A percentile compares a stretch with the other conserved stretches of the same genome.
Conservation (phyloP, 2,797 vertebrate species). For the Gephyroberyx darwinii region DNA sequence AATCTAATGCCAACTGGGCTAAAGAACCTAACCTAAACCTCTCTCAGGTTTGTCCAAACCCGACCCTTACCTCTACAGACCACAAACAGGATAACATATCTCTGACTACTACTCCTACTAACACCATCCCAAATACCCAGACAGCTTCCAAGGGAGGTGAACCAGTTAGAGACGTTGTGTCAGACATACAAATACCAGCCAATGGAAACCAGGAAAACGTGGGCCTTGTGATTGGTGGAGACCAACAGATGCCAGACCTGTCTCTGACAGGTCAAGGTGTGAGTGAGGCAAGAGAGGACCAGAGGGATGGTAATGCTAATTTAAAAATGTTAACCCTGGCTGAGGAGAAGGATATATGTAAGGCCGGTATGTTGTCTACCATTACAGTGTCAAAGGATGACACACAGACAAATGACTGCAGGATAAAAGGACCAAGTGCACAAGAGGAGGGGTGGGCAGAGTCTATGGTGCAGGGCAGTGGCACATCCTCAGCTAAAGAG, state of each 20-base stretch:
- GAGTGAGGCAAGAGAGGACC: slow-evolving; percentile 48
- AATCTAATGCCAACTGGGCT: slow-evolving; percentile 76
- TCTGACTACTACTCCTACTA: slow-evolving; percentile 58
- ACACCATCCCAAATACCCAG: slow-evolving; percentile 23
- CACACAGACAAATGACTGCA: slow-evolving; percentile 57
- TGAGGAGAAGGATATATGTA: slow-evolving; percentile 60
- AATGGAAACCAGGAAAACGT: slow-evolving; percentile 65
- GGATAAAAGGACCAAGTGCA: slow-evolving; percentile 55
- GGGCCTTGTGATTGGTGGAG: slow-evolving; percentile 48
- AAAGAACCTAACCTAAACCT: slow-evolving; percentile 67
- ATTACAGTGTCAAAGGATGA: slow-evolving; percentile 52
- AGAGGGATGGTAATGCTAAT: slow-evolving; percentile 74
- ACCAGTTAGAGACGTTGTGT: slow-evolving; percentile 43
- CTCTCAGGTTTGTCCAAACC: slow-evolving; percentile 78
- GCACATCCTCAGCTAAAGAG: slow-evolving; percentile 41
- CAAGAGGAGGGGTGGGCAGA: slow-evolving; percentile 38
- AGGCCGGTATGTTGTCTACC: slow-evolving; percentile 48
- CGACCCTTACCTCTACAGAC: slow-evolving; percentile 34
- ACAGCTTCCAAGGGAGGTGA: slow-evolving; percentile 50
- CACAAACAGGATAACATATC: slow-evolving; percentile 60
- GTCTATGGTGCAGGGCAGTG: slow-evolving; percentile 30
- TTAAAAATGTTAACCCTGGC: slow-evolving; percentile 55
- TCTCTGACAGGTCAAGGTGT: slow-evolving; percentile 40
- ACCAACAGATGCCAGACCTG: slow-evolving; percentile 54
- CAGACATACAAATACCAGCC: slow-evolving; percentile 60